These are phyloP conservation scores for Synergus itoensis DNA, from an alignment of 2,888 invertebrate species.

Conservation along the genomic window DNA sequence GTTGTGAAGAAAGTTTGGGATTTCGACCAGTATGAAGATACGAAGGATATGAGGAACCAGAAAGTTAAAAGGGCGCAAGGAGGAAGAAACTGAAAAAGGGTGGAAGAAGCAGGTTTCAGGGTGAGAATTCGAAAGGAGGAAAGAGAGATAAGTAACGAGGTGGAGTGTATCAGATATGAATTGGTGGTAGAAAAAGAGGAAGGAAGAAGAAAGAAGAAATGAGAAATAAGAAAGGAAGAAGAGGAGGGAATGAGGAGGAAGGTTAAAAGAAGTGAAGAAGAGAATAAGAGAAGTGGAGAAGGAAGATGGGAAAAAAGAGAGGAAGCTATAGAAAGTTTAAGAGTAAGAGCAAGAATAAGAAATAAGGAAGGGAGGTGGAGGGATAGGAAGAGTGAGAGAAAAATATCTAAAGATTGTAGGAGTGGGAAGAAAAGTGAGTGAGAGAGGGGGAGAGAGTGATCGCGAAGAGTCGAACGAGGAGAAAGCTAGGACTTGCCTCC, in stretches of 20 bases:
- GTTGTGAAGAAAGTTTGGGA: no score
- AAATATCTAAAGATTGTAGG: conserved; percentile 41
- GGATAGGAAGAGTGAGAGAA: conserved; percentile 43
- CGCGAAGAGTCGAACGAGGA: conserved; percentile 56
- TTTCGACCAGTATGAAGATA: no score
- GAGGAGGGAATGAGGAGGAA: conserved; percentile 31
- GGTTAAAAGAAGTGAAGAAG: conserved; percentile 15
- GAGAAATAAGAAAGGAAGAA: conserved; percentile 19
- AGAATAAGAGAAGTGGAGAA: conserved; percentile 7
- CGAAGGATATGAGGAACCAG: no score
- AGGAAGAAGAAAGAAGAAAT: not conserved
- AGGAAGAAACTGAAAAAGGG: not conserved
- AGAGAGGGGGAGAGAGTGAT: conserved; percentile 47
- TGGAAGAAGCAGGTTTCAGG: not conserved
- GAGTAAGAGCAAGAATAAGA: conserved; percentile 3
- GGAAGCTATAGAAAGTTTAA: not conserved
- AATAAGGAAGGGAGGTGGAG: conserved; percentile 45
- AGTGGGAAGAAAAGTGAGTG: conserved; percentile 45
- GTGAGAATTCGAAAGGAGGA: not conserved
- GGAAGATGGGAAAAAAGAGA: not conserved
- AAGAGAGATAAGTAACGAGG: not conserved
- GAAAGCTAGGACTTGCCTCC: conserved; percentile 55
- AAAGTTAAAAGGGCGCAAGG: not conserved
- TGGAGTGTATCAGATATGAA: not conserved
- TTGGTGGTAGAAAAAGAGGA: not conserved